phyloP scores from a whole-genome alignment of 2,797 vertebrate species.

The Zenarchopterus dispar region DNA sequence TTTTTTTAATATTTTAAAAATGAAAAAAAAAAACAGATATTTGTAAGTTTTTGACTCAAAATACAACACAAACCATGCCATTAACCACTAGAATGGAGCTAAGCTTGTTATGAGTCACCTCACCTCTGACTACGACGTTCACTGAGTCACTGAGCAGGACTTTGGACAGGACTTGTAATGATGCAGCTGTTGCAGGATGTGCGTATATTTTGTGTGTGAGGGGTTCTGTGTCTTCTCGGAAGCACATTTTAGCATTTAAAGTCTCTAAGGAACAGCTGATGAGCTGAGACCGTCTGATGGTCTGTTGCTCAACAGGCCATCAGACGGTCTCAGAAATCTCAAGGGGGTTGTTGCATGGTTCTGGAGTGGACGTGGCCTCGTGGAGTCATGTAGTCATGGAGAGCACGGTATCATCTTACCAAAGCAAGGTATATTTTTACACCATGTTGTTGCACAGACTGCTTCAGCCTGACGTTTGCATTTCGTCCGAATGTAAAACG shows the following conservation, averaged over 20 bases:
- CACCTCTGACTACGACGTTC: too few relatives aligned
- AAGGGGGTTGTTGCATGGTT: conserved; percentile 53
- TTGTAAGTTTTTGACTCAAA: neutral
- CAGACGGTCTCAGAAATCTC: conserved; percentile 9
- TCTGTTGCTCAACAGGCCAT: too few relatives aligned
- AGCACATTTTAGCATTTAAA: neutral
- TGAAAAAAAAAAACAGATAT: neutral
- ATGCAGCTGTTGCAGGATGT: conserved; percentile 1
- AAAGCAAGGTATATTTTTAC: conserved; percentile 75
- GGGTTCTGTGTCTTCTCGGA: conserved; percentile 2
- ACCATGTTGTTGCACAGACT: conserved; percentile 65
- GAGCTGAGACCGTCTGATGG: too few relatives aligned
- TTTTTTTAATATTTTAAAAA: neutral
- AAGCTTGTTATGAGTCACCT: neutral
- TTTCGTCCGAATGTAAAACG: conserved; percentile 28
- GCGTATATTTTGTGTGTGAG: conserved; percentile 1
- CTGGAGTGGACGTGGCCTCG: conserved; percentile 32
- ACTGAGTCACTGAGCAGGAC: neutral
- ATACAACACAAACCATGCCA: neutral
- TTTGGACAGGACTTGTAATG: neutral
- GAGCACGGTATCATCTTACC: conserved; percentile 70
- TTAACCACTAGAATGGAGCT: neutral
- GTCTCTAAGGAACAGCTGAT: too few relatives aligned
- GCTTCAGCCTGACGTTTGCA: conserved; percentile 24
- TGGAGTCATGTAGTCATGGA: conserved; percentile 51